Evolutionary conservation across 2,888 invertebrate genomes (phyloP).

Genomic region (Pilophorus perplexus): DNA sequence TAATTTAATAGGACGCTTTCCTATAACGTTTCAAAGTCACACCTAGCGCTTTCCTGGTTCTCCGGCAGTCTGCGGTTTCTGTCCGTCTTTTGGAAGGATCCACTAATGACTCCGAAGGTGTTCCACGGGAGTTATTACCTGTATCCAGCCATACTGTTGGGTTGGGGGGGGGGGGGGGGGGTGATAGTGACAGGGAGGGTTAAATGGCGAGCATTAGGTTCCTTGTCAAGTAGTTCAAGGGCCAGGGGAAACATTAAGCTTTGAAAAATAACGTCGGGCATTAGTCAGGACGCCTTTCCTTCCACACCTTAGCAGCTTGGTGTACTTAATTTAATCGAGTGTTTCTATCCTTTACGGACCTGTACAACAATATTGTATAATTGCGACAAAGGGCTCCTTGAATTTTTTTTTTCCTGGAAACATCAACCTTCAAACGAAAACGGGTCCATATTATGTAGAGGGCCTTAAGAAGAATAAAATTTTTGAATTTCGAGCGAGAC

Average conservation of each 20-base stretch:
- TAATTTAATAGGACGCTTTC: too few relatives aligned
- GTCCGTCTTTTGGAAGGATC: neutral
- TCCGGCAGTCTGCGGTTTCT: too few relatives aligned
- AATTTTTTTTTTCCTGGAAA: too few relatives aligned
- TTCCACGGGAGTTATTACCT: neutral
- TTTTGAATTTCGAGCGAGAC: too few relatives aligned
- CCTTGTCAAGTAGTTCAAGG: conserved; percentile 5
- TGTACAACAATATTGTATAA: too few relatives aligned
- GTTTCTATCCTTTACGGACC: conserved; percentile 33
- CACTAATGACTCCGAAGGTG: neutral
- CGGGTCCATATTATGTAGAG: too few relatives aligned
- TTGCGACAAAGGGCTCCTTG: too few relatives aligned
- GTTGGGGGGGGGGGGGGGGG: neutral
- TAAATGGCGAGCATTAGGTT: conserved; percentile 27
- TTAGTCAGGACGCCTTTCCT: conserved; percentile 21
- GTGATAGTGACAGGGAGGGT: neutral
- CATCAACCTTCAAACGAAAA: too few relatives aligned
- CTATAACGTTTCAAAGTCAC: too few relatives aligned
- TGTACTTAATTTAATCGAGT: conserved; percentile 35
- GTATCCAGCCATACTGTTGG: too few relatives aligned
- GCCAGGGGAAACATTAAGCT: conserved; percentile 14
- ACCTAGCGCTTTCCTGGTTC: too few relatives aligned
- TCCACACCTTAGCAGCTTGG: conserved; percentile 4
- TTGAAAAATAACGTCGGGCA: conserved; percentile 32
- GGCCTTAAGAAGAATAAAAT: too few relatives aligned